Evolutionary conservation across 2,113 vertebrate species (phyloP).

Genomic region (Gopherus evgoodei): DNA sequence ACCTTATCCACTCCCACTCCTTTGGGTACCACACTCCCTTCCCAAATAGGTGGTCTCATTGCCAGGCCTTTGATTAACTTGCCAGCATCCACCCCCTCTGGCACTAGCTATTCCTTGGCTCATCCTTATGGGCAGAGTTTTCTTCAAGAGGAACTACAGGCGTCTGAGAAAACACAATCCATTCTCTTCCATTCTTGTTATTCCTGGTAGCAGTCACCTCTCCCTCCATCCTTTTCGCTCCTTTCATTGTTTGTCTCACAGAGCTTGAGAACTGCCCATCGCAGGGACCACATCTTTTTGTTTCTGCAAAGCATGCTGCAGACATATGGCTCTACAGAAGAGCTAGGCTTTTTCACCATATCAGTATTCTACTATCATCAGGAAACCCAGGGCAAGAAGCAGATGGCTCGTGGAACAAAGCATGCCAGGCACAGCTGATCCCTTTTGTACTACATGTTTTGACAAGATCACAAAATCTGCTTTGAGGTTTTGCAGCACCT

Average conservation of each 20-base stretch:
- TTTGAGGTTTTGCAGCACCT: background rate
- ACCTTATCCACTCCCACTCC: no score
- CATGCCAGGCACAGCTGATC: background rate
- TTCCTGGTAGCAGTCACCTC: background rate
- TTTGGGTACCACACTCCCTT: background rate
- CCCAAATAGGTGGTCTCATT: background rate
- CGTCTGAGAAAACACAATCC: background rate
- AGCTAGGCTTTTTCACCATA: background rate
- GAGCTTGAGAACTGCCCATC: fast-evolving
- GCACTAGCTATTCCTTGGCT: background rate
- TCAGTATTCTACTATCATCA: background rate
- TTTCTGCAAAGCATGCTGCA: background rate
- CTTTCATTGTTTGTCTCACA: background rate
- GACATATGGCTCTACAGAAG: background rate
- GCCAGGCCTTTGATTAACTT: background rate
- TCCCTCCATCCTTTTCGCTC: background rate
- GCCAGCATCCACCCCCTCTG: background rate
- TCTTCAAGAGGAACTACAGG: background rate
- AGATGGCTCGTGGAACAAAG: background rate
- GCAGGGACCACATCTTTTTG: fast-evolving
- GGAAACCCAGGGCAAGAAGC: background rate
- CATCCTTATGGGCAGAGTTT: no score
- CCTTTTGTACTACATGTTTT: background rate
- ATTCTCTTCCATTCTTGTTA: no score
- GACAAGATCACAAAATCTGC: background rate